A percentile compares a stretch with the other conserved stretches of the same genome.
phyloP scores from a whole-genome alignment of 2,113 vertebrate species.

The Odocoileus virginianus region DNA sequence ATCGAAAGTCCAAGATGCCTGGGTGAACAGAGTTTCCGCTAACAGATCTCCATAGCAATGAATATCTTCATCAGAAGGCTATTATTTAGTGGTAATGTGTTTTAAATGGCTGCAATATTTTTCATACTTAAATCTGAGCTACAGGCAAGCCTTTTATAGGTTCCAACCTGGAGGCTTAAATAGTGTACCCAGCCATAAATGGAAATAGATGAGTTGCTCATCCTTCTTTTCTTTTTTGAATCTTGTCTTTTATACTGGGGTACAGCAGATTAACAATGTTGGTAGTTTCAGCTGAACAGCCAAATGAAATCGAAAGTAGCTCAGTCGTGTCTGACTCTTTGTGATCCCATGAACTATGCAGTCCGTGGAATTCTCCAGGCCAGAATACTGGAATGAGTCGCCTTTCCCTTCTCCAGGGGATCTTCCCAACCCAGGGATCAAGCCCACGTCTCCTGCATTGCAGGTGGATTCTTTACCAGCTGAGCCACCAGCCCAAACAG shows the following conservation, averaged over 20 bases:
- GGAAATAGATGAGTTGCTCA: neutral
- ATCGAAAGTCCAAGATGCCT: fast-evolving
- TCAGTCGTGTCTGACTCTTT: neutral
- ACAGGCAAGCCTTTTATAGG: neutral
- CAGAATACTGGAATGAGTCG: neutral
- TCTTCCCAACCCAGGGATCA: neutral
- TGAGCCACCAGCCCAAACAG: neutral
- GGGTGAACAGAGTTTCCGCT: neutral
- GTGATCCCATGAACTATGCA: neutral
- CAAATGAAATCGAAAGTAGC: neutral
- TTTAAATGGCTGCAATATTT: neutral
- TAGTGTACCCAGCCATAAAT: neutral
- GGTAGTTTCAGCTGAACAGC: neutral
- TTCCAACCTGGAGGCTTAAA: neutral
- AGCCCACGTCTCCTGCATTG: neutral
- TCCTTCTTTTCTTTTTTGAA: neutral
- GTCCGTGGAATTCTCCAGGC: neutral
- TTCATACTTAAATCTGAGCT: neutral
- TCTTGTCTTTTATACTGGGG: neutral
- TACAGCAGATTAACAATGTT: neutral
- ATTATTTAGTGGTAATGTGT: neutral
- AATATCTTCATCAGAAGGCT: neutral
- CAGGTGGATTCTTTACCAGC: neutral
- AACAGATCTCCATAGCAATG: neutral
- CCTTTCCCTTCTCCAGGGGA: neutral